phyloP scores from a whole-genome alignment of 2,797 vertebrate species.

The Amblyopsis hoosieri region DNA sequence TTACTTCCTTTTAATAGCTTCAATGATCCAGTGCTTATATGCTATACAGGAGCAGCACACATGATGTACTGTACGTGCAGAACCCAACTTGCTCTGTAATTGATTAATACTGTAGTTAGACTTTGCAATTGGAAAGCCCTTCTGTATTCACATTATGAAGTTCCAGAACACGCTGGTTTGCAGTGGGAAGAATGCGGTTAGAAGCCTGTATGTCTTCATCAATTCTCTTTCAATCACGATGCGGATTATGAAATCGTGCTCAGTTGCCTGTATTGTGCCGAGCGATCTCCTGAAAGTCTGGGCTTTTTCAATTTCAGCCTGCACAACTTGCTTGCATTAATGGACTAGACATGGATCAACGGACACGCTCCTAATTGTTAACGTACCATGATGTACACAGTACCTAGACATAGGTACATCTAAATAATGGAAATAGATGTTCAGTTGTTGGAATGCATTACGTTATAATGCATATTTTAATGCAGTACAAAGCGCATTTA shows the following conservation, averaged over 20 bases:
- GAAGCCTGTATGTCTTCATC: slow-evolving; percentile 62
- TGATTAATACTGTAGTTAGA: slow-evolving; percentile 77
- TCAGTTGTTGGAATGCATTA: background rate
- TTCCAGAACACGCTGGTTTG: slow-evolving; percentile 56
- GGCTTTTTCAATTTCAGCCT: slow-evolving; percentile 56
- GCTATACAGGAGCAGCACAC: slow-evolving; percentile 46
- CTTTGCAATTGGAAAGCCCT: slow-evolving; percentile 57
- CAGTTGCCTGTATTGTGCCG: slow-evolving; percentile 49
- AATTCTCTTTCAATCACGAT: slow-evolving; percentile 64
- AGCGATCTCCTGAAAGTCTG: slow-evolving; percentile 59
- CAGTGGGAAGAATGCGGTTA: slow-evolving; percentile 52
- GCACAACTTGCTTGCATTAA: slow-evolving; percentile 51
- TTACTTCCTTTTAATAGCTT: background rate
- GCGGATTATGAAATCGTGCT: slow-evolving; percentile 69
- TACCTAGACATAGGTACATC: background rate
- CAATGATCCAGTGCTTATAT: slow-evolving; percentile 41
- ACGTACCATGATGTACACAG: background rate
- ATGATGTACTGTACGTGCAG: slow-evolving; percentile 46
- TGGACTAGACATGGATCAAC: slow-evolving; percentile 36
- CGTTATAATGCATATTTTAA: background rate
- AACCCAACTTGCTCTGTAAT: slow-evolving; percentile 68
- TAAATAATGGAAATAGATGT: slow-evolving; percentile 12
- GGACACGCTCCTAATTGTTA: slow-evolving; percentile 19
- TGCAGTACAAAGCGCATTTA: too few species aligned
- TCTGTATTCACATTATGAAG: slow-evolving; percentile 59